These are phyloP conservation scores for Cerastoderma edule DNA, from an alignment of 2,888 invertebrate species.

Conservation along the genomic window DNA sequence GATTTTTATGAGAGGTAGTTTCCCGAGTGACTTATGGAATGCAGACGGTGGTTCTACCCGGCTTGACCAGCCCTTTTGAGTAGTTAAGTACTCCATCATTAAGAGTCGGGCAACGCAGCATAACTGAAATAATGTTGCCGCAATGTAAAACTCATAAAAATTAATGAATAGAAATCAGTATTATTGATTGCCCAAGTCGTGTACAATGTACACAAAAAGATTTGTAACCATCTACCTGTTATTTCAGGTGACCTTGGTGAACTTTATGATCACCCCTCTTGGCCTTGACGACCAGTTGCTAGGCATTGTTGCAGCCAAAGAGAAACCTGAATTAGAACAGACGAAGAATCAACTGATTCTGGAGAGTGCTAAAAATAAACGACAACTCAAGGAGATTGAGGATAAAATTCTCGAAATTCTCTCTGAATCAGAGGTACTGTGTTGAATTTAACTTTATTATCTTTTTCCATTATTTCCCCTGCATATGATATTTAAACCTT, in stretches of 20 bases:
- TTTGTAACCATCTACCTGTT: not conserved
- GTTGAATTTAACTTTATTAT: too few species aligned
- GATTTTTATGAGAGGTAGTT: too few species aligned
- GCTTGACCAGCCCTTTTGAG: too few species aligned
- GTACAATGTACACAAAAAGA: too few species aligned
- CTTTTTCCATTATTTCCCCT: too few species aligned
- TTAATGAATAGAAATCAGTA: not conserved
- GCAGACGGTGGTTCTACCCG: too few species aligned
- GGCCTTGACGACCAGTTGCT: slow-evolving; percentile 96
- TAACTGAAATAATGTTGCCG: not conserved
- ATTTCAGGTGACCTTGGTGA: slow-evolving; percentile 93
- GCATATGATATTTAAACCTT: too few species aligned
- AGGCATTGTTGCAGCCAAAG: slow-evolving; percentile 95
- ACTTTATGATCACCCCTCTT: slow-evolving; percentile 97
- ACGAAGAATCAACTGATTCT: slow-evolving; percentile 95
- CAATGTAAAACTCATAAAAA: not conserved
- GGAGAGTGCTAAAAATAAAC: slow-evolving; percentile 94
- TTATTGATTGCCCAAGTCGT: too few species aligned
- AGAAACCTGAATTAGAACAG: slow-evolving; percentile 94
- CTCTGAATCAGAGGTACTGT: slow-evolving; percentile 88
- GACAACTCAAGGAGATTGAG: slow-evolving; percentile 95
- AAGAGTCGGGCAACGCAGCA: too few species aligned
- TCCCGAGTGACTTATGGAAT: too few species aligned
- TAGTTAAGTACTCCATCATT: too few species aligned
- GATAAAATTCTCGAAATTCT: slow-evolving; percentile 95